Base-by-base conservation (phyloP, 1,140 invertebrate genomes). In the Octopus sinensis region DNA sequence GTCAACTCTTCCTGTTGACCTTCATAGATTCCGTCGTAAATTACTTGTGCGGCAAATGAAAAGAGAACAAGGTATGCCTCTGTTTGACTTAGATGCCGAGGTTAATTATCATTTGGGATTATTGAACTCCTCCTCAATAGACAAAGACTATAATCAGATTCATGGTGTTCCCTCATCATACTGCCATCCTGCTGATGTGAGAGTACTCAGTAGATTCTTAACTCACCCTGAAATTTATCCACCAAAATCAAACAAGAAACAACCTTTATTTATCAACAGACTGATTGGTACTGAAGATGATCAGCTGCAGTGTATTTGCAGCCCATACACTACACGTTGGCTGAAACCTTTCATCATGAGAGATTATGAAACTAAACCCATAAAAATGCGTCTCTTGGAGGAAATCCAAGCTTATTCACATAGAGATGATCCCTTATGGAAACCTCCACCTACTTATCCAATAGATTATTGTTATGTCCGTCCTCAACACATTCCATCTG, bases 391-490 rank as follows among this genome's bases (percentile, higher is more conserved):
- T 84, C 87, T 96, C n/a, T 92, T 94, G 89, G 91, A 94, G 30
- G 95, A 96, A 89, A 91, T 96, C 52, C 90, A 93, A 7, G 84
- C 87, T 4, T 93, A 92, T 90, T 93, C 92, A 0, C 93, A 95
- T 88, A 92, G 92, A 91, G 92, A 92, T 51, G 91, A 93, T 85
- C 82, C 87, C 52, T 82, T 89, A 52, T 93, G 91, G 91, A 10
- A 43, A 17, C 86, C 90, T 53, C 88, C 88, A 5, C 83, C 86
- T 0, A 77, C 83, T 10, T 83, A 92, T 13, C 91, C 94, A 2
- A 92, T 96, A n/a, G 94, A 97, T 91, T 97, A 94, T 91, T 95
- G 94, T 82, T 97, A 97, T 89, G 93, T 97, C 3, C 92, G 94
- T 54, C 95, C 96, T 7, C 94, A 96, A 87, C 96, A 97, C 88